Evolutionary conservation across 2,888 invertebrate genomes (phyloP), one percentile per base, ranked within the genome.

Genomic region (Steinernema hermaphroditum): DNA sequence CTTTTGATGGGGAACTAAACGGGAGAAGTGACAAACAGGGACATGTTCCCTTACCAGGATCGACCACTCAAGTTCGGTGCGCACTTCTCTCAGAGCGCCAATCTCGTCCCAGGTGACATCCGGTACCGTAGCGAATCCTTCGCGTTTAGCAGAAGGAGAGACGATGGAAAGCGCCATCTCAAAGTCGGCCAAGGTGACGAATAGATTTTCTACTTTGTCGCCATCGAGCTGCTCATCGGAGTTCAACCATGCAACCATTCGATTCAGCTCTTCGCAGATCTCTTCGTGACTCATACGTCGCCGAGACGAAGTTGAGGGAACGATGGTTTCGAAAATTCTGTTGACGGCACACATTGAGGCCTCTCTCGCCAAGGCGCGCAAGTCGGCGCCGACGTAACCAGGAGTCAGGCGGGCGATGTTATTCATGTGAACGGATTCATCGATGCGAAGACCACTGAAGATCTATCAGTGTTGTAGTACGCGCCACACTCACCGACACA

Each of bases 101-200:
- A 98, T 91, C 89, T 98, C 95, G 46, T 93, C 91, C 97, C 97
- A 98, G 0, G 94, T 93, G 0, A 94, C 94, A 89, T 95, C 94
- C 1, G 98, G 97, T 16, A 98, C 94, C 0, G 96, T 96, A 0
- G 94, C 93, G 88, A 98, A 96, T 69, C 97, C 97, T 89, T 98
- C 97, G 80, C 96, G 90, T 84, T 95, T 96, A 0, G 95, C 92
- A 1, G 81, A 81, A 24, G 81, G 81, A 9, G 70, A 68, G 0
- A 80, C 76, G 32, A 77, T 72, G 29, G 70, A 68, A 0, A 80
- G 70, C 75, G 84, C 83, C 6, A 79, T 54, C 57, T 84, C 80
- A 74, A 86, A 86, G 29, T 76, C 74, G 37, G 79, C 68, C 24
- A 76, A 43, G 29, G 81, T 77, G 27, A 78, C 70, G 44, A 78